Base-by-base conservation (phyloP, 2,113 vertebrate species). In the Epinephelus moara region DNA sequence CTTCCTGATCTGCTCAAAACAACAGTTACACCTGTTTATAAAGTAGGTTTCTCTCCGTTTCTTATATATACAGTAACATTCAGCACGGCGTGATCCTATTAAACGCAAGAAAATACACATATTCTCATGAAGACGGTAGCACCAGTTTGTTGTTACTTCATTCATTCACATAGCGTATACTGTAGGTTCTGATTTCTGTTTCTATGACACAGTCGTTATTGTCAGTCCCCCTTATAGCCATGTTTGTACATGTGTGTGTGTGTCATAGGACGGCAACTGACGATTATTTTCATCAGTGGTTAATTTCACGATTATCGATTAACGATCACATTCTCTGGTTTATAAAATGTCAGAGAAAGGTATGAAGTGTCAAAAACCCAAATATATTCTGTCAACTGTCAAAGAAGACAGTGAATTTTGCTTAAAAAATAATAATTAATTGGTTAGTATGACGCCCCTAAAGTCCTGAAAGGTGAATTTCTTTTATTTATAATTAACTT, bases 1-100 rank as follows among this genome's bases (percentile, higher is more conserved):
- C 73, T 81, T 67, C 61, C 81, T 63, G 3, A 67, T 53, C 55
- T 33, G 23, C 49, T 70, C 4, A 11, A 57, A 47, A 18, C 4
- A 0, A 57, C 55, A 61, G 55, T 23, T 19, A 62, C 42, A 15
- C n/a, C 23, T 62, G 37, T 80, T 69, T 11, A 14, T 76, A 23
- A 7, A 59, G 9, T 50, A 1, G 1, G 6, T 50, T 33, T 62
- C 9, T 33, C 17, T 75, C 6, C 72, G 18, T 70, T 18, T 72
- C 37, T n/a, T 9, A 17, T n/a, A 17, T n/a, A 10, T 27, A 27
- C 47, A 33, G 19, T 49, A 37, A 47, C 57, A 60, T 72, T 61
- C 10, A 30, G n/a, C 7, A 15, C 59, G 60, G 14, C 60, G 8
- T 40, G 25, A 76, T 60, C n/a, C 75, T 72, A 67, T 64, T 81